phyloP scores from a whole-genome alignment of 92 coral and sea anemone species.

The Parazoanthus atlanticus region DNA sequence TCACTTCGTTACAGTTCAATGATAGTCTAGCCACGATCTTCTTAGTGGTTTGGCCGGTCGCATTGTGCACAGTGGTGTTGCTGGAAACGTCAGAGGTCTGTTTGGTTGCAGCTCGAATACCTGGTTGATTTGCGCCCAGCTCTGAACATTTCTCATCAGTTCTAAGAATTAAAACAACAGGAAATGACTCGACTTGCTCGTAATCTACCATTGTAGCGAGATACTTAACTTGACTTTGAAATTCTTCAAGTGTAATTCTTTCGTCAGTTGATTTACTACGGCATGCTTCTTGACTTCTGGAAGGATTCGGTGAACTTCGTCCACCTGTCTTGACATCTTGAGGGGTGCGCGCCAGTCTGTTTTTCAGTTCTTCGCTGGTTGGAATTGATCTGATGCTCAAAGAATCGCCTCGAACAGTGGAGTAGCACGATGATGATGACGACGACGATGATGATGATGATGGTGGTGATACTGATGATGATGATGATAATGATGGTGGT shows the following conservation, averaged over 20 bases:
- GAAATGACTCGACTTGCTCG: not conserved
- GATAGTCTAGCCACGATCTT: not conserved
- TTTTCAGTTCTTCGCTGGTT: not conserved
- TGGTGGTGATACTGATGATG: too few relatives aligned
- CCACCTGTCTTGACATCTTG: not conserved
- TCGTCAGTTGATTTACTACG: not conserved
- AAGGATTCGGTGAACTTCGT: not conserved
- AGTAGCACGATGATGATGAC: not conserved
- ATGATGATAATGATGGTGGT: not conserved
- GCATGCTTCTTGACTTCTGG: not conserved
- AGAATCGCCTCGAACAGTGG: not conserved
- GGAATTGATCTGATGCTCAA: not conserved
- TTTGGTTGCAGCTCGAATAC: not conserved
- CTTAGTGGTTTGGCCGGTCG: not conserved
- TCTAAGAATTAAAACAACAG: not conserved
- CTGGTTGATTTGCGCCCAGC: not conserved
- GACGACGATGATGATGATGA: too few relatives aligned
- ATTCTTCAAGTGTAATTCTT: not conserved
- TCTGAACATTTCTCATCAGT: not conserved
- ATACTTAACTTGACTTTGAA: not conserved
- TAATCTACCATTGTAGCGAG: not conserved
- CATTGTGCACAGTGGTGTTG: not conserved
- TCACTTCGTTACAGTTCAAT: not conserved
- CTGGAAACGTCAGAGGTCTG: too few relatives aligned
- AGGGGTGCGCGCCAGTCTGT: not conserved